A percentile compares a stretch with the other conserved stretches of the same genome.
These are phyloP conservation scores for Aviceda subcristata DNA, from an alignment of 2,113 vertebrate species.

Conservation along the genomic window DNA sequence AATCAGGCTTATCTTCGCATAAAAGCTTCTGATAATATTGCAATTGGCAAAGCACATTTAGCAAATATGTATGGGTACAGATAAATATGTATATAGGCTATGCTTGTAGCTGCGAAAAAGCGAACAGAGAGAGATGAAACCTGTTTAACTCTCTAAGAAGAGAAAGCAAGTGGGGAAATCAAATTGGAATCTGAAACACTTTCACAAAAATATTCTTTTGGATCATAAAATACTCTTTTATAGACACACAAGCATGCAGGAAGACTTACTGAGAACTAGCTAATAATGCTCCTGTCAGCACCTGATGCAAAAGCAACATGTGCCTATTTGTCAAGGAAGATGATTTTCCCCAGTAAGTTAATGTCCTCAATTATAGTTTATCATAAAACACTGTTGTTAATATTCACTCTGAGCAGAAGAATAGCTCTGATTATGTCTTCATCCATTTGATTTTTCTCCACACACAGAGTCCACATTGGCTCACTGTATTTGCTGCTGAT, in stretches of 20 bases:
- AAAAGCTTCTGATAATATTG: not conserved
- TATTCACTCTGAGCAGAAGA: conserved; percentile 37
- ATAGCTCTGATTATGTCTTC: conserved; percentile 8
- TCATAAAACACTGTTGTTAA: not conserved
- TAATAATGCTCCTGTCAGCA: conserved; percentile 12
- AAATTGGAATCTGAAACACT: not conserved
- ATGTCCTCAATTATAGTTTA: conserved; percentile 24
- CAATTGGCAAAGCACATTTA: not conserved
- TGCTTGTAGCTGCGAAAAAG: not conserved
- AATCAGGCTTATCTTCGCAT: not conserved
- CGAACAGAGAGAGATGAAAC: not conserved
- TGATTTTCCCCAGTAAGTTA: not conserved
- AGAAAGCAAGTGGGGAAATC: not conserved
- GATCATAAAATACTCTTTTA: not conserved
- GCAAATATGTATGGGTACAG: not conserved
- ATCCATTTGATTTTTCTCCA: conserved; percentile 1
- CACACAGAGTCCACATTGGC: not conserved
- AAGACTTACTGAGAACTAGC: not conserved
- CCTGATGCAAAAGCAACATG: not conserved
- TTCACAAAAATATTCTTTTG: not conserved
- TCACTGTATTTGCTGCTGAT: not conserved
- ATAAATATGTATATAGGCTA: not conserved
- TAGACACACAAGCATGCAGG: not conserved
- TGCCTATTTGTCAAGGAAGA: not conserved
- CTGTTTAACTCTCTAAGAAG: not conserved